Percentiles rank a stretch among this genome's conserved stretches.
Conservation (phyloP, 2,113 vertebrate genomes). For the Hemichromis elongatus region DNA sequence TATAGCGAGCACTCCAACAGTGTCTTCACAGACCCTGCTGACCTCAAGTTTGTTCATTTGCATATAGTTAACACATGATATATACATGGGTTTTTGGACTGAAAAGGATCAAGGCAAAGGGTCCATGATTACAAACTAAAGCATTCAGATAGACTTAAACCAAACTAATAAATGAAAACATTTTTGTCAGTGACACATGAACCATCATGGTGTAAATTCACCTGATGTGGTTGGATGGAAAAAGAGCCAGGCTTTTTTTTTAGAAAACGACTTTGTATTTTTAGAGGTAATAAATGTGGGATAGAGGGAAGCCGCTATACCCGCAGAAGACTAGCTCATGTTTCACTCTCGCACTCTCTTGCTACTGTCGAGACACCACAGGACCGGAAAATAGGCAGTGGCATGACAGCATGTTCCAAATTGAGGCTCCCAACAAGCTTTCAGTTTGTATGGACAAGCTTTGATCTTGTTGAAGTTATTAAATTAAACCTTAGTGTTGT, state of each 20-base stretch:
- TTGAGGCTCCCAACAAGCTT: slow-evolving; percentile 5
- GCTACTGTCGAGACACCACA: slow-evolving; percentile 28
- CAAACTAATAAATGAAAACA: not conserved
- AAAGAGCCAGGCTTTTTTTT: slow-evolving; percentile 46
- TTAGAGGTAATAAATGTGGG: slow-evolving; percentile 71
- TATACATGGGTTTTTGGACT: not conserved
- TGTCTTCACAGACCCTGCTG: not conserved
- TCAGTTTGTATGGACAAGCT: not conserved
- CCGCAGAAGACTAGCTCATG: slow-evolving; percentile 43
- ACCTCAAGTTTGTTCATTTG: slow-evolving; percentile 4
- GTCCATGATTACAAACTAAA: not conserved
- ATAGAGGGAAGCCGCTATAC: slow-evolving; percentile 52
- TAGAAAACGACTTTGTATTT: slow-evolving; percentile 68
- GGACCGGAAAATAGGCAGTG: slow-evolving; percentile 17
- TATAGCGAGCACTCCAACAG: not conserved
- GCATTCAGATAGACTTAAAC: not conserved
- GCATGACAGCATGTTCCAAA: slow-evolving; percentile 39
- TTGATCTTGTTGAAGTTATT: not conserved
- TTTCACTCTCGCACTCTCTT: slow-evolving; percentile 54
- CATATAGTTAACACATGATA: not conserved
- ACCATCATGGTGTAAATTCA: slow-evolving; percentile 24
- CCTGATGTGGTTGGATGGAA: slow-evolving; percentile 42
- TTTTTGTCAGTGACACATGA: slow-evolving; percentile 1
- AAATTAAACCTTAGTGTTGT: not conserved
- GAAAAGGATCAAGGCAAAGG: not conserved